A percentile compares a stretch with the other conserved stretches of the same genome.
Conservation (phyloP, 2,888 invertebrate species). For the Xestia rhomboidea region DNA sequence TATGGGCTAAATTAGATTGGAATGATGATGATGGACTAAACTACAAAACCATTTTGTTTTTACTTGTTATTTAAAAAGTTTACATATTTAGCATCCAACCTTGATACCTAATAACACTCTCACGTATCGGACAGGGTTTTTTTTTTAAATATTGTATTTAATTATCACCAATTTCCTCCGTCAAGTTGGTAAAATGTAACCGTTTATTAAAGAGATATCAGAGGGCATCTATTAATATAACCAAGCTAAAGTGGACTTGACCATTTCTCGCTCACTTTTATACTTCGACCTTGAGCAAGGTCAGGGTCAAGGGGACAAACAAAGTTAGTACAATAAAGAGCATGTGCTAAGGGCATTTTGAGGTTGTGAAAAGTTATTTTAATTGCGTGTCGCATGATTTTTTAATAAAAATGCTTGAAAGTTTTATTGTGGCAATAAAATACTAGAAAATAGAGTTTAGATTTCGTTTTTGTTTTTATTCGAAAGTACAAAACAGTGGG, state of each 20-base stretch:
- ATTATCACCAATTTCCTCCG: background rate
- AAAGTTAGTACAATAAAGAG: conserved; percentile 6
- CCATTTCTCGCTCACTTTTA: background rate
- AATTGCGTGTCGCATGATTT: conserved; percentile 49
- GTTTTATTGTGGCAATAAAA: conserved; percentile 33
- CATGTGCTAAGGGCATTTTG: conserved; percentile 24
- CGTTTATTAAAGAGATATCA: background rate
- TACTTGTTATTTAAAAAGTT: too few relatives aligned
- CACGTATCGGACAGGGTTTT: too few relatives aligned
- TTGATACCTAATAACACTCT: too few relatives aligned
- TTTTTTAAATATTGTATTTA: too few relatives aligned
- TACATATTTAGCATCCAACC: too few relatives aligned
- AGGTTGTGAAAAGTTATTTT: conserved; percentile 31
- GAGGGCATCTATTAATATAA: background rate
- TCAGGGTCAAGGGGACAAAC: conserved; percentile 14
- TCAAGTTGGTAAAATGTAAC: background rate
- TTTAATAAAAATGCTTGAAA: conserved; percentile 16
- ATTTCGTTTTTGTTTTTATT: conserved; percentile 29
- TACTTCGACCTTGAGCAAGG: conserved; percentile 17
- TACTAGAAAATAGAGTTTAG: conserved; percentile 15
- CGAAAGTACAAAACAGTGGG: background rate
- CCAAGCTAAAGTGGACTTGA: background rate
- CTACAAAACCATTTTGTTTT: too few relatives aligned
- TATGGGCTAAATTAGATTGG: too few relatives aligned
- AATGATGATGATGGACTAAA: too few relatives aligned